Percentiles rank a stretch among this genome's conserved stretches.
Evolutionary conservation across 2,797 vertebrate species (phyloP).

Genomic region (Sylvilagus floridanus): DNA sequence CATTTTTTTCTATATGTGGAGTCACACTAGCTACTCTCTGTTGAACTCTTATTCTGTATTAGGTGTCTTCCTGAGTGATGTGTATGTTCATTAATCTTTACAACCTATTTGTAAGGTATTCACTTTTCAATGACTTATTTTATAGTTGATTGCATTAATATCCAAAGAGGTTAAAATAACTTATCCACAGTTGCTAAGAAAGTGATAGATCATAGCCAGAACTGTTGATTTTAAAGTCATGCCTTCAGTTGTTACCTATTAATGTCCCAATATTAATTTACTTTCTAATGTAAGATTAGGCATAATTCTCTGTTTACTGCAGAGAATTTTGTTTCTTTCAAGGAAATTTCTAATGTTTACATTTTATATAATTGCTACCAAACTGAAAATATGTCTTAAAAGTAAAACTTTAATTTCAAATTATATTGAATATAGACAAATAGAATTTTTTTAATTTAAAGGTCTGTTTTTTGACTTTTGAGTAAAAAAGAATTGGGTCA

Average conservation of each 20-base stretch:
- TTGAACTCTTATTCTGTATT: slow-evolving; percentile 2
- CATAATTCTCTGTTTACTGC: not conserved
- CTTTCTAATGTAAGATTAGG: not conserved
- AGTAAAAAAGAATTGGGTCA: not conserved
- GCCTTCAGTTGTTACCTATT: not conserved
- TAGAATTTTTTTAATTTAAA: slow-evolving; percentile 19
- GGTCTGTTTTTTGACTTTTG: not conserved
- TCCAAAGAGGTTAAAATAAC: not conserved
- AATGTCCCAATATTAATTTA: not conserved
- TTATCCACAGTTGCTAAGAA: not conserved
- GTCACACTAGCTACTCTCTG: not conserved
- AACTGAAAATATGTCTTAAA: slow-evolving; percentile 34
- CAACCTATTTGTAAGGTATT: not conserved
- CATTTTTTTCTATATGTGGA: not conserved
- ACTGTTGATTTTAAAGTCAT: not conserved
- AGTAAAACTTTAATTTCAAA: not conserved
- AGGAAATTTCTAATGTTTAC: not conserved
- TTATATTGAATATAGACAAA: slow-evolving; percentile 3
- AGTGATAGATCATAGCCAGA: not conserved
- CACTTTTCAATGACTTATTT: not conserved
- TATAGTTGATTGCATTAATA: not conserved
- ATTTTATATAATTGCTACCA: not conserved
- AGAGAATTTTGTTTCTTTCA: slow-evolving; percentile 39
- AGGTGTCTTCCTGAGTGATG: not conserved
- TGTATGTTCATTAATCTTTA: slow-evolving; percentile 25